Percentiles rank a stretch among this genome's conserved stretches.
These are phyloP conservation scores for Phyllopteryx taeniolatus DNA, from an alignment of 2,113 vertebrate species.

Conservation along the genomic window DNA sequence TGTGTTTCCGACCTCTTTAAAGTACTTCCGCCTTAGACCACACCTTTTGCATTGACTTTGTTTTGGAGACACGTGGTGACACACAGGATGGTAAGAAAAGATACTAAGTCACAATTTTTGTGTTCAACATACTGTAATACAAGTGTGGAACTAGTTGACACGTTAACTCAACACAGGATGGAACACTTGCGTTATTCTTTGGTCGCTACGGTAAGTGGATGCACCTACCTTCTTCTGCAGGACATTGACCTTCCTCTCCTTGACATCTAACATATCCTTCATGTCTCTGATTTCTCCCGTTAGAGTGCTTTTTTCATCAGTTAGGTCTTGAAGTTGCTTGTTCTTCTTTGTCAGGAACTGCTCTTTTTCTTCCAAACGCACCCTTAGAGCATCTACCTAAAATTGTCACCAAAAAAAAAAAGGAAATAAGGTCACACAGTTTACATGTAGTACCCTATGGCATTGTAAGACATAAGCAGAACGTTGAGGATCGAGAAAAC, in stretches of 20 bases:
- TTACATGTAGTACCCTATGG: not conserved
- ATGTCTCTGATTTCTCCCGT: conserved; percentile 93
- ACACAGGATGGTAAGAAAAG: too few relatives aligned
- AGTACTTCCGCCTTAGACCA: too few relatives aligned
- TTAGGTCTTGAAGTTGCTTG: conserved; percentile 94
- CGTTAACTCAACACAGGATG: too few relatives aligned
- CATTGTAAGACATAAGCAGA: not conserved
- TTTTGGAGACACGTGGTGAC: too few relatives aligned
- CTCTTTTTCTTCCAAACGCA: conserved; percentile 95
- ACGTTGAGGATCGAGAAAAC: not conserved
- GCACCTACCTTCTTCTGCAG: conserved; percentile 91
- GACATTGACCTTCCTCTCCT: conserved; percentile 94
- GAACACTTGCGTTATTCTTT: not conserved
- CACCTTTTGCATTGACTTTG: too few relatives aligned
- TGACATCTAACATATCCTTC: conserved; percentile 99
- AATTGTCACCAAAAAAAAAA: conserved; percentile 17
- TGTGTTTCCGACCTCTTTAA: too few relatives aligned
- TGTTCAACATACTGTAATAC: too few relatives aligned
- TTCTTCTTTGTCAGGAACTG: conserved; percentile 94
- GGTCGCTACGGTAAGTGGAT: not conserved
- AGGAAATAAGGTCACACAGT: not conserved
- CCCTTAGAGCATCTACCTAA: conserved; percentile 92
- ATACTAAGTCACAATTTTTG: too few relatives aligned
- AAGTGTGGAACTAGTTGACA: too few relatives aligned
- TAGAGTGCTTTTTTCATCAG: conserved; percentile 93